Conservation (phyloP, 2,888 invertebrate genomes). For the Troilus luridus region DNA sequence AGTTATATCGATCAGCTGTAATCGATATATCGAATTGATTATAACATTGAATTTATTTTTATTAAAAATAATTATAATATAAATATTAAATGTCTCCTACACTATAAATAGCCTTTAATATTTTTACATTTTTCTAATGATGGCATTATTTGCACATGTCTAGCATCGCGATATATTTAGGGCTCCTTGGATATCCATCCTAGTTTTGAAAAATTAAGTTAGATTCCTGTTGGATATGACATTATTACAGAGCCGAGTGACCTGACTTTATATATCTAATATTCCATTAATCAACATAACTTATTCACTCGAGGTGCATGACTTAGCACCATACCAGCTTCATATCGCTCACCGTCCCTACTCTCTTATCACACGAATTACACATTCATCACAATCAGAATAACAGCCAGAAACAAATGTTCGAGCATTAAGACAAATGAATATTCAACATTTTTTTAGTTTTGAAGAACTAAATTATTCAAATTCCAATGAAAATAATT, state of each 20-base stretch:
- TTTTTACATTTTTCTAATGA: not conserved
- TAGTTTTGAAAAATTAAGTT: not conserved
- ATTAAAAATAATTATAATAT: too few relatives aligned
- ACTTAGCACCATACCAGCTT: not conserved
- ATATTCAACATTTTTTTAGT: not conserved
- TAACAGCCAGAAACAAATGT: not conserved
- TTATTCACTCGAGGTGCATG: not conserved
- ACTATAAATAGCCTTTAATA: not conserved
- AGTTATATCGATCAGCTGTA: too few relatives aligned
- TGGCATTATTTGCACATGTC: not conserved
- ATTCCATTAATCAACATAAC: not conserved
- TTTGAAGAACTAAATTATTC: not conserved
- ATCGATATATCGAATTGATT: too few relatives aligned
- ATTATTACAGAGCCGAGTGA: not conserved
- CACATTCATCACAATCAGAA: not conserved
- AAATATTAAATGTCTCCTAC: too few relatives aligned
- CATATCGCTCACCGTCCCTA: not conserved
- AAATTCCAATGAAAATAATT: not conserved
- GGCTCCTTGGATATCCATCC: not conserved
- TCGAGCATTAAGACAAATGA: not conserved
- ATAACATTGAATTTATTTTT: too few relatives aligned
- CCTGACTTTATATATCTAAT: constrained; percentile 24
- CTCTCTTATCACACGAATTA: not conserved
- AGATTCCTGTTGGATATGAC: not conserved
- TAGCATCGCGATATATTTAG: not conserved